Evolutionary conservation across 2,888 invertebrate species (phyloP).

Genomic region (Xanthostigma xanthostigma): DNA sequence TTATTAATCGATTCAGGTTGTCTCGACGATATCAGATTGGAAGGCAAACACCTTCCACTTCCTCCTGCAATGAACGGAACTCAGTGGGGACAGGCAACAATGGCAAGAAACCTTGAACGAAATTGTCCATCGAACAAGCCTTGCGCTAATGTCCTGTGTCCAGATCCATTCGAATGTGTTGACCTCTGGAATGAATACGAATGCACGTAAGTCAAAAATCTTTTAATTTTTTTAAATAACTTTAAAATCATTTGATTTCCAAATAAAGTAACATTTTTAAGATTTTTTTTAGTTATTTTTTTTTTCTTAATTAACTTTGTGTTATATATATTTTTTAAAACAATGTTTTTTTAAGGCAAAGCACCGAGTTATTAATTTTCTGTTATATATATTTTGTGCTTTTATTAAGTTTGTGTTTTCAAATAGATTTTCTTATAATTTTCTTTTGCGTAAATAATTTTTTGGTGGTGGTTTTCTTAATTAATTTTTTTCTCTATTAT

Average conservation of each 20-base stretch:
- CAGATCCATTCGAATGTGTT: slow-evolving; percentile 85
- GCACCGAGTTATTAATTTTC: slow-evolving; percentile 1
- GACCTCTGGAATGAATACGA: slow-evolving; percentile 97
- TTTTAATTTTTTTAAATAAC: too few species aligned
- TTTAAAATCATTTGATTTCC: neutral
- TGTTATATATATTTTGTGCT: slow-evolving; percentile 1
- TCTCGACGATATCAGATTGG: slow-evolving; percentile 70
- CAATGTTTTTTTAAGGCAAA: slow-evolving; percentile 1
- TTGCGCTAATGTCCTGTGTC: slow-evolving; percentile 86
- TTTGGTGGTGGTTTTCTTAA: neutral
- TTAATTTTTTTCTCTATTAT: neutral
- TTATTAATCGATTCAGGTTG: slow-evolving; percentile 40
- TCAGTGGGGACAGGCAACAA: slow-evolving; percentile 90
- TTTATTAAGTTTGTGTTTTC: neutral
- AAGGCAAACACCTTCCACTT: slow-evolving; percentile 87
- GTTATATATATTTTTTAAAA: neutral
- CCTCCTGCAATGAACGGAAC: slow-evolving; percentile 91
- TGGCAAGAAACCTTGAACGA: slow-evolving; percentile 80
- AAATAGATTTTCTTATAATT: neutral
- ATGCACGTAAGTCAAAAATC: slow-evolving; percentile 77
- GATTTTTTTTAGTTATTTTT: neutral
- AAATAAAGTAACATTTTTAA: neutral
- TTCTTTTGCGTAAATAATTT: neutral
- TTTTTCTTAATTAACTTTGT: neutral
- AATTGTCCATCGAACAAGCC: slow-evolving; percentile 92